A percentile compares a stretch with the other conserved stretches of the same genome.
Evolutionary conservation across 2,113 vertebrate species (phyloP).

Genomic region (Paracanthobrama guichenoti): DNA sequence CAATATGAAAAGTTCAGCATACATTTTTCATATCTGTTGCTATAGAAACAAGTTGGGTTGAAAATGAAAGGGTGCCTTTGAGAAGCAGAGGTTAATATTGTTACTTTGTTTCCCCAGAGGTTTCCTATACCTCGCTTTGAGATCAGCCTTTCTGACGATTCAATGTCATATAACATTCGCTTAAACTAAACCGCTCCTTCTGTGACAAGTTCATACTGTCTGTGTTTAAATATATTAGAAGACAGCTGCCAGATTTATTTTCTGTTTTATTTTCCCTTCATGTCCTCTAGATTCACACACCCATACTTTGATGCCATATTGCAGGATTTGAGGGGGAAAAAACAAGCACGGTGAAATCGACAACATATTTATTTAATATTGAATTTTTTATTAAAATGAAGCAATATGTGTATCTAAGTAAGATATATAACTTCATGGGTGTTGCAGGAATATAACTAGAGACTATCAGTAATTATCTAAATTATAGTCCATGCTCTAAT

Average conservation of each 20-base stretch:
- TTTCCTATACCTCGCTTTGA: slow-evolving; percentile 31
- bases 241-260: slow-evolving; percentile 60
- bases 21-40: slow-evolving; percentile 59
- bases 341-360: slow-evolving; percentile 3
- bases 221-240: slow-evolving; percentile 55
- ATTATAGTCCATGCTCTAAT: slow-evolving; percentile 31
- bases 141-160: slow-evolving; percentile 44
- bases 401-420: not conserved
- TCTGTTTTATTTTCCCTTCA: slow-evolving; percentile 49
- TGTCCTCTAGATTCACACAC: slow-evolving; percentile 33
- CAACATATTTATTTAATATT: not conserved
- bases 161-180: slow-evolving; percentile 49
- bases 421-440: not conserved
- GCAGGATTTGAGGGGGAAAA: not conserved
- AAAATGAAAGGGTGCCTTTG: slow-evolving; percentile 55
- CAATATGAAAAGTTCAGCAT: slow-evolving; percentile 46
- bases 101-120: slow-evolving; percentile 57
- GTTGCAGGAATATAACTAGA: slow-evolving; percentile 18
- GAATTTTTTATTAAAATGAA: not conserved
- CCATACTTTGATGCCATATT: slow-evolving; percentile 16
- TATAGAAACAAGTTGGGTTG: slow-evolving; percentile 53
- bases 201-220: slow-evolving; percentile 55
- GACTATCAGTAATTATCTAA: slow-evolving; percentile 27
- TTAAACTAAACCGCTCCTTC: slow-evolving; percentile 37
- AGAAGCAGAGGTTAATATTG: slow-evolving; percentile 56